These are phyloP conservation scores for Cinara cedri DNA, from an alignment of 2,888 invertebrate species.

Conservation along the genomic window DNA sequence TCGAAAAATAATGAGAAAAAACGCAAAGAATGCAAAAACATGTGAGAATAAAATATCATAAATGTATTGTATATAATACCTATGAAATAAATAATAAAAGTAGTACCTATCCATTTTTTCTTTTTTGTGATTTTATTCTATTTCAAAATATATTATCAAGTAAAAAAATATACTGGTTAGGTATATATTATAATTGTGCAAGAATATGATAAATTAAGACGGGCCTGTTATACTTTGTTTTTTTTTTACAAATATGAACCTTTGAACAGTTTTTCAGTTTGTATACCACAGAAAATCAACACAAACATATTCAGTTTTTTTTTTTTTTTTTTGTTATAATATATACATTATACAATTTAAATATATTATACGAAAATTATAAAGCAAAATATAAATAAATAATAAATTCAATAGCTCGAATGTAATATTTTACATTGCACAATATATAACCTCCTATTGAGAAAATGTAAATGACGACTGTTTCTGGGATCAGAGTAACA, in stretches of 20 bases:
- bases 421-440: conserved; percentile 22
- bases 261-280: background rate
- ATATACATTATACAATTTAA: too few species aligned
- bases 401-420: conserved; percentile 15
- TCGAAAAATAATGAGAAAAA: conserved; percentile 15
- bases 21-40: conserved; percentile 21
- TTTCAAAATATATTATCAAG: conserved; percentile 18
- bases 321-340: too few species aligned
- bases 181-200: background rate
- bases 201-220: conserved; percentile 9
- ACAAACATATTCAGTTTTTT: background rate
- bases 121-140: conserved; percentile 11
- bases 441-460: conserved; percentile 7
- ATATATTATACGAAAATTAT: background rate
- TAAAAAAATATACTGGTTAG: background rate
- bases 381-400: background rate
- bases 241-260: background rate
- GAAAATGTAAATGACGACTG: conserved; percentile 1
- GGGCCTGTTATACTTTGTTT: background rate
- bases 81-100: too few species aligned
- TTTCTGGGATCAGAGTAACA: background rate
- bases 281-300: background rate
- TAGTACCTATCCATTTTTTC: conserved; percentile 18
- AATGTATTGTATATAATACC: background rate
- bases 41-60: conserved; percentile 19